A percentile compares a stretch with the other conserved stretches of the same genome.
phyloP scores from a whole-genome alignment of 2,888 invertebrate genomes.

The Oscheius myriophilus region DNA sequence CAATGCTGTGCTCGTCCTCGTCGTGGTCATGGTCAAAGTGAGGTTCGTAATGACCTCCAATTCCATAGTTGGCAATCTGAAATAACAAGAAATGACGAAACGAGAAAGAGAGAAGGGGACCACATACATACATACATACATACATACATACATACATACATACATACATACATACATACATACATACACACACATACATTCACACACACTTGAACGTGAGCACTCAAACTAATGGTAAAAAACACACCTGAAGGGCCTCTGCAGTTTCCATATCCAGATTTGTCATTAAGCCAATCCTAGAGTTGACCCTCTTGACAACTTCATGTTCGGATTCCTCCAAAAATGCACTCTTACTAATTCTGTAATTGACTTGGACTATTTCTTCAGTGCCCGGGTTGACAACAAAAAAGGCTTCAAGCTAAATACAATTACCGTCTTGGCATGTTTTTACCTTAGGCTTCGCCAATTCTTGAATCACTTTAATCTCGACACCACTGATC shows the following conservation, averaged over 20 bases:
- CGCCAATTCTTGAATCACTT: slow-evolving; percentile 84
- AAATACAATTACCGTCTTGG: slow-evolving; percentile 16
- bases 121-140: too few species aligned
- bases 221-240: too few species aligned
- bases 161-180: too few species aligned
- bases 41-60: slow-evolving; percentile 92
- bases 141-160: too few species aligned
- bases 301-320: slow-evolving; percentile 81
- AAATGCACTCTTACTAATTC: slow-evolving; percentile 79
- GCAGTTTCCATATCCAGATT: slow-evolving; percentile 86
- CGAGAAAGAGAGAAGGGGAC: not conserved
- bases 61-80: slow-evolving; percentile 78
- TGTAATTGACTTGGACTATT: slow-evolving; percentile 90
- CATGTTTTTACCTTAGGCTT: slow-evolving; percentile 82
- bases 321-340: slow-evolving; percentile 84
- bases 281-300: slow-evolving; percentile 85
- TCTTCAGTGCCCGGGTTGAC: slow-evolving; percentile 76
- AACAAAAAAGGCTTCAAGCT: slow-evolving; percentile 68
- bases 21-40: slow-evolving; percentile 82
- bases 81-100: not conserved
- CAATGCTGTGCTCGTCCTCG: slow-evolving; percentile 75
- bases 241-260: slow-evolving; percentile 84
- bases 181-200: too few species aligned
- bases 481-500: slow-evolving; percentile 86
- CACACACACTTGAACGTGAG: too few species aligned